Evolutionary conservation across 2,113 vertebrate genomes (phyloP).

Genomic region (Columba livia): DNA sequence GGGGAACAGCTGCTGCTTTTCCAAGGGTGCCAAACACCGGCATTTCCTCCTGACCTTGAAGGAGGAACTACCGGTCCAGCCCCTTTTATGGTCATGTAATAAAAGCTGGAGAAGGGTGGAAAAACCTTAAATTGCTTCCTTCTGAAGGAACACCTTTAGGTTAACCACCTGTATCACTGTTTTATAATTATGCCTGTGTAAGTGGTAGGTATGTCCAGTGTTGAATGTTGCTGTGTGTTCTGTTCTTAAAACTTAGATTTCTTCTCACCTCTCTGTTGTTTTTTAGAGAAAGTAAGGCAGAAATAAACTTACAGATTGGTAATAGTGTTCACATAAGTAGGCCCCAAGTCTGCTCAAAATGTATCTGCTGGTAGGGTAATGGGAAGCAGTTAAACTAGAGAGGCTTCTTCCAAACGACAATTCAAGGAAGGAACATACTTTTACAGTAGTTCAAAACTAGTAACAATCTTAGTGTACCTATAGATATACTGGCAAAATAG

Average conservation of each 20-base stretch:
- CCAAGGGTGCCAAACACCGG: neutral
- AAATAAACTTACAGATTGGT: neutral
- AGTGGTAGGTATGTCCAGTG: neutral
- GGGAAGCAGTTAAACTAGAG: neutral
- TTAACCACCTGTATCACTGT: accelerated
- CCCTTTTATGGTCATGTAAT: neutral
- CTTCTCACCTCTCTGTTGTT: neutral
- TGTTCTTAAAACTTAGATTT: neutral
- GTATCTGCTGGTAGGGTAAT: neutral
- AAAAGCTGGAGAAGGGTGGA: neutral
- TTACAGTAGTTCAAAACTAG: neutral
- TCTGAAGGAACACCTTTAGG: neutral
- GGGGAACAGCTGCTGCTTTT: too few species aligned
- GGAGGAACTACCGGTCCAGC: accelerated
- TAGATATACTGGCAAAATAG: neutral
- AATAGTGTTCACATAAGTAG: neutral
- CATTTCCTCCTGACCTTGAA: neutral
- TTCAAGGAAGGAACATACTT: neutral
- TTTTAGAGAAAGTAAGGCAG: neutral
- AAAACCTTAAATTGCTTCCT: neutral
- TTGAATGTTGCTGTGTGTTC: neutral
- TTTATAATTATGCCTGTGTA: accelerated
- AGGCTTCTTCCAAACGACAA: neutral
- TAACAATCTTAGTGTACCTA: neutral
- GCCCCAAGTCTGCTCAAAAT: neutral